Percentiles rank a stretch among this genome's conserved stretches.
Conservation (phyloP, 1,140 invertebrate species). For the Papilio polyxenes region DNA sequence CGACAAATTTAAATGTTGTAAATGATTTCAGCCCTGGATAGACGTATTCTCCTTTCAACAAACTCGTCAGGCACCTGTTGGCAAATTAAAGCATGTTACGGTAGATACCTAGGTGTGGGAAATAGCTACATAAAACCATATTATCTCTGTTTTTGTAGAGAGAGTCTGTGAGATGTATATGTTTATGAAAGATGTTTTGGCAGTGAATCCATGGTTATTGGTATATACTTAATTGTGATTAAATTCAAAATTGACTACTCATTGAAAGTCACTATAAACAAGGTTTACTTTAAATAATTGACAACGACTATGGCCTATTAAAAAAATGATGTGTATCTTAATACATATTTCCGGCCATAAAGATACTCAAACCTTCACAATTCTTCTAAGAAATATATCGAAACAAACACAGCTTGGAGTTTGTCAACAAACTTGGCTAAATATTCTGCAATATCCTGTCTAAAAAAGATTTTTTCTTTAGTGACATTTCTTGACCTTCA, state of each 20-base stretch:
- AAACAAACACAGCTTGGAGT: neutral
- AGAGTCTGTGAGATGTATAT: neutral
- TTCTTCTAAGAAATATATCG: constrained; percentile 10
- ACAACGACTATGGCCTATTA: neutral
- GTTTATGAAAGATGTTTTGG: neutral
- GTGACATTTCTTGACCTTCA: neutral
- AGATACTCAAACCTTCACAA: neutral
- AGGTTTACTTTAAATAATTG: neutral
- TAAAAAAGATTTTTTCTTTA: neutral
- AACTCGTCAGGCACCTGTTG: constrained; percentile 47
- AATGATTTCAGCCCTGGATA: constrained; percentile 60
- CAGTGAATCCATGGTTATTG: too few species aligned
- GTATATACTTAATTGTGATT: too few species aligned
- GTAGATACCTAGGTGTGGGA: too few species aligned
- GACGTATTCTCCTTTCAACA: constrained; percentile 53
- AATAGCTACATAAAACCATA: too few species aligned
- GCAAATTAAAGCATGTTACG: constrained; percentile 6
- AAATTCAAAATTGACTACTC: too few species aligned
- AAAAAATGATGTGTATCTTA: neutral
- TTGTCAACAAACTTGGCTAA: neutral
- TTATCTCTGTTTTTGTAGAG: neutral
- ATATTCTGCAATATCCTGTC: constrained; percentile 6
- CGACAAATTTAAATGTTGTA: constrained; percentile 49
- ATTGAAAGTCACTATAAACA: too few species aligned
- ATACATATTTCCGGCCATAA: neutral